Evolutionary conservation across 2,888 invertebrate genomes (phyloP).

Genomic region (Panopea generosa): DNA sequence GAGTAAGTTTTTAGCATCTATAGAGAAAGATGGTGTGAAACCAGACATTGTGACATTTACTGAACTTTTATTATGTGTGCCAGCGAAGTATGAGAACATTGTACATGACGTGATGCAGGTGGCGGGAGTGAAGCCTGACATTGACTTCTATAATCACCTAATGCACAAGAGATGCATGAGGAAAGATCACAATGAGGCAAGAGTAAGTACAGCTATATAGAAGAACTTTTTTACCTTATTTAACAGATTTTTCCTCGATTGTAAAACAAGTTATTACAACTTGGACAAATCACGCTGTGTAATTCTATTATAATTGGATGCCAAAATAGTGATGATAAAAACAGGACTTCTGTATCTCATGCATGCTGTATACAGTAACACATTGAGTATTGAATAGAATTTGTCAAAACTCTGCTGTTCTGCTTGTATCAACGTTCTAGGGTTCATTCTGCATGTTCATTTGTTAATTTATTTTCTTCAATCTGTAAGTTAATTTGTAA

Average conservation of each 20-base stretch:
- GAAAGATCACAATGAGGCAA: slow-evolving; percentile 89
- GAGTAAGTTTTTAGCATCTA: slow-evolving; percentile 91
- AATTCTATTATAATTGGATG: too few species aligned
- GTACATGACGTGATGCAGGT: slow-evolving; percentile 88
- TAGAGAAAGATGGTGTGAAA: slow-evolving; percentile 89
- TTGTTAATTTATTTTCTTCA: too few species aligned
- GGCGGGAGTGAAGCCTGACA: slow-evolving; percentile 88
- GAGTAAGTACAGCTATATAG: slow-evolving; percentile 25
- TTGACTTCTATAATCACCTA: slow-evolving; percentile 94
- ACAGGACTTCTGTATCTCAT: too few species aligned
- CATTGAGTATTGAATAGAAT: too few species aligned
- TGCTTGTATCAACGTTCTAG: too few species aligned
- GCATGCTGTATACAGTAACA: too few species aligned
- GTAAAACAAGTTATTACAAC: too few species aligned
- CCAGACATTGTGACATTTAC: slow-evolving; percentile 94
- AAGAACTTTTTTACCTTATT: neutral
- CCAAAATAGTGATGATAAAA: too few species aligned
- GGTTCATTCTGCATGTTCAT: too few species aligned
- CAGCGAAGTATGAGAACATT: slow-evolving; percentile 87
- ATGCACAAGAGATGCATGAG: slow-evolving; percentile 92
- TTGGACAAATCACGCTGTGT: too few species aligned
- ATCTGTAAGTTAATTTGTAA: too few species aligned
- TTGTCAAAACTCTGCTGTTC: too few species aligned
- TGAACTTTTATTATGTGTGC: slow-evolving; percentile 90
- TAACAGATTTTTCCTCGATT: neutral